phyloP scores from a whole-genome alignment of 1,140 invertebrate genomes.

The Heliconius nattereri region DNA sequence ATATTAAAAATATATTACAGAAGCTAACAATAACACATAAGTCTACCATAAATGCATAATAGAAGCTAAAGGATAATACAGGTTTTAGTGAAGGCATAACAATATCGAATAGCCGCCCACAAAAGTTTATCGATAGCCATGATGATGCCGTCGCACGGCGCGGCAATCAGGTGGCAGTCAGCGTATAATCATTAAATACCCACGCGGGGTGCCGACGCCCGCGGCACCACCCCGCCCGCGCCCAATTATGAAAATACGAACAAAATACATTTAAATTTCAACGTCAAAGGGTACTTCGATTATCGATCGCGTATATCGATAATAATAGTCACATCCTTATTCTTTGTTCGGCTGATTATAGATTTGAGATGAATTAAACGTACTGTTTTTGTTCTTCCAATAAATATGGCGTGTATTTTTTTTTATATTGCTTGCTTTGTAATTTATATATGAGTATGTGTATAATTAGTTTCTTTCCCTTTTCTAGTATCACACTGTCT shows the following conservation, averaged over 20 bases:
- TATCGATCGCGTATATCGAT: slow-evolving; percentile 60
- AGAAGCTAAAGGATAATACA: neutral
- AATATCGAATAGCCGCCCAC: slow-evolving; percentile 11
- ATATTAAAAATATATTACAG: neutral
- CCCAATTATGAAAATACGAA: slow-evolving; percentile 80
- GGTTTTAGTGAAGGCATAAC: slow-evolving; percentile 10
- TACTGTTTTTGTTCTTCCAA: slow-evolving; percentile 14
- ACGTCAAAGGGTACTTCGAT: slow-evolving; percentile 56
- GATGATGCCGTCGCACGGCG: slow-evolving; percentile 52
- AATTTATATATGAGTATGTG: neutral
- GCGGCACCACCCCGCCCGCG: slow-evolving; percentile 64
- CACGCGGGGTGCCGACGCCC: slow-evolving; percentile 75
- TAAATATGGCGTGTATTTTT: slow-evolving; percentile 21
- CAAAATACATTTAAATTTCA: slow-evolving; percentile 78
- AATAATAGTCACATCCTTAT: slow-evolving; percentile 61
- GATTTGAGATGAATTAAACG: slow-evolving; percentile 20
- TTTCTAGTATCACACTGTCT: neutral
- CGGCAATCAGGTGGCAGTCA: slow-evolving; percentile 80
- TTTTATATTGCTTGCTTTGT: neutral
- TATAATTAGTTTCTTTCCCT: neutral
- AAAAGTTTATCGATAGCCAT: slow-evolving; percentile 66
- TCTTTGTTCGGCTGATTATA: slow-evolving; percentile 30
- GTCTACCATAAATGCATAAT: neutral
- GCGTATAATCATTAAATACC: slow-evolving; percentile 81
- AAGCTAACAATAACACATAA: slow-evolving; percentile 25